Percentiles rank a stretch among this genome's conserved stretches.
phyloP scores from a whole-genome alignment of 2,113 vertebrate genomes.

The Gobiocypris rarus region DNA sequence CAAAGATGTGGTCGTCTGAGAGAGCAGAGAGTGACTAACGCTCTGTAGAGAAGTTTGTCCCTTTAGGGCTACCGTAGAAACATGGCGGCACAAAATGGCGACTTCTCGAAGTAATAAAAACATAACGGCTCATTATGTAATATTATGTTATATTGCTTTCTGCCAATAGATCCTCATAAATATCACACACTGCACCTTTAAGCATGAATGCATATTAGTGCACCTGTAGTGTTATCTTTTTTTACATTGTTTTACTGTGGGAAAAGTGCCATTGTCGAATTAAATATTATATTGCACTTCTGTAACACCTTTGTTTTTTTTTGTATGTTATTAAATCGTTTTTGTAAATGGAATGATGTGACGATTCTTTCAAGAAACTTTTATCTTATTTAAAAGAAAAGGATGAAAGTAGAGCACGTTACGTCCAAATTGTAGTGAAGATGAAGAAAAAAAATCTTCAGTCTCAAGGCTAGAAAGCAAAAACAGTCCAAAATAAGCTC shows the following conservation, averaged over 20 bases:
- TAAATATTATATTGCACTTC: conserved; percentile 5
- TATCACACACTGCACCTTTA: too few relatives aligned
- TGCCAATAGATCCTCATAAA: too few relatives aligned
- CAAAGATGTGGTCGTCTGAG: too few relatives aligned
- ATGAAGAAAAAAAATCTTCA: neutral
- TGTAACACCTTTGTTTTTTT: conserved; percentile 10
- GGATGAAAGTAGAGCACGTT: neutral
- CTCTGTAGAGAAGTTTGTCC: too few relatives aligned
- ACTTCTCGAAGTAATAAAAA: too few relatives aligned
- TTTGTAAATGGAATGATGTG: neutral
- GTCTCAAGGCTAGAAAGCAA: neutral
- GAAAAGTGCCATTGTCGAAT: neutral
- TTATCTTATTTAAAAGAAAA: neutral
- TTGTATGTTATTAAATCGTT: neutral
- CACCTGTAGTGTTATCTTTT: neutral
- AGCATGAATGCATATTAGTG: too few relatives aligned
- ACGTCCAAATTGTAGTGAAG: neutral
- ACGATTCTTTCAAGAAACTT: neutral
- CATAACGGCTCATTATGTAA: too few relatives aligned
- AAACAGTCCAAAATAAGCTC: neutral
- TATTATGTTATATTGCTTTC: too few relatives aligned
- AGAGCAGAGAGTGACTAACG: too few relatives aligned
- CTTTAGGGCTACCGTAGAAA: too few relatives aligned
- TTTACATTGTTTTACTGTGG: neutral
- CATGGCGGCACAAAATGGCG: too few relatives aligned